Percentiles rank a stretch among this genome's conserved stretches.
phyloP scores from a whole-genome alignment of 2,888 invertebrate genomes.

The Phyto melanocephala region DNA sequence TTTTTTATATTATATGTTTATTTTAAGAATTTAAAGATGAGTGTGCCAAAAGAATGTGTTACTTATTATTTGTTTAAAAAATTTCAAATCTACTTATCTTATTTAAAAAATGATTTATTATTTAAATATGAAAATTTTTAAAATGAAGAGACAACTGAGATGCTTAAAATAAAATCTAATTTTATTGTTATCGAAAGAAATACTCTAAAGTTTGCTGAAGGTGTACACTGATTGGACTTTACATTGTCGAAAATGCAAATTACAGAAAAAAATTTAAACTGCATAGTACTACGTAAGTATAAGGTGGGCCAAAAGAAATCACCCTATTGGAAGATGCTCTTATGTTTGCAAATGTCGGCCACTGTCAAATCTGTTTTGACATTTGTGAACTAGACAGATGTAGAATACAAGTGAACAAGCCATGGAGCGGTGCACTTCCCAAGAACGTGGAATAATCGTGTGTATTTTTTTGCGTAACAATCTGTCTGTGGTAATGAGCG shows the following conservation, averaged over 20 bases:
- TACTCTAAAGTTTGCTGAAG: neutral
- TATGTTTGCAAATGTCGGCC: too few species aligned
- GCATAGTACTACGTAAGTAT: too few species aligned
- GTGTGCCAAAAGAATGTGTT: neutral
- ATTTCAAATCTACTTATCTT: neutral
- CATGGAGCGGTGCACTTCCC: too few species aligned
- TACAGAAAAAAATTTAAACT: too few species aligned
- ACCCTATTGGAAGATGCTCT: too few species aligned
- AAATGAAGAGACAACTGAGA: neutral
- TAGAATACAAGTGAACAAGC: too few species aligned
- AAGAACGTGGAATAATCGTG: too few species aligned
- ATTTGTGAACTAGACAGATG: too few species aligned
- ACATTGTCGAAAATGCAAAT: neutral
- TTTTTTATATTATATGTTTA: neutral
- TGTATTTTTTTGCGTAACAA: too few species aligned
- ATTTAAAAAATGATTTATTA: slow-evolving; percentile 21
- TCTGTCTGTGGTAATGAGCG: too few species aligned
- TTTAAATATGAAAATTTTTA: neutral
- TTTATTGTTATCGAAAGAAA: neutral
- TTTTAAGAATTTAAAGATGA: neutral
- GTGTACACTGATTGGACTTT: neutral
- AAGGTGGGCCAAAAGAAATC: too few species aligned
- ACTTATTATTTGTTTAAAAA: neutral
- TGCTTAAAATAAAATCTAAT: neutral
- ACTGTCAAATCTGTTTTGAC: too few species aligned